phyloP scores from a whole-genome alignment of 2,797 vertebrate genomes.

The Leuciscus waleckii region DNA sequence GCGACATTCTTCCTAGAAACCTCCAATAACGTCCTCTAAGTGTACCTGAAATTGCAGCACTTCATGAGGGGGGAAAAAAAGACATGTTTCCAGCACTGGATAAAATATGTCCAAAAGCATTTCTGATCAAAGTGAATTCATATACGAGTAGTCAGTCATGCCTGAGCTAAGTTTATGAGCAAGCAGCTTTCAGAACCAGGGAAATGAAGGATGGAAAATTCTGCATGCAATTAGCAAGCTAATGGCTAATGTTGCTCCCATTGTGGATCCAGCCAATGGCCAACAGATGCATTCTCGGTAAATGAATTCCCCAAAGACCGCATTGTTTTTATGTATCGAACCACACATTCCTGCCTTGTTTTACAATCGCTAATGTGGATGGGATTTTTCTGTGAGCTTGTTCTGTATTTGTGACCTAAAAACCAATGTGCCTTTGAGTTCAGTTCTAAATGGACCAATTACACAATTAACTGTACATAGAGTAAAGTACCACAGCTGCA shows the following conservation, averaged over 20 bases:
- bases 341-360: slow-evolving; percentile 77
- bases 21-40: slow-evolving; percentile 48
- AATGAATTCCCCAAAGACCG: slow-evolving; percentile 75
- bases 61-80: slow-evolving; percentile 18
- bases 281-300: slow-evolving; percentile 77
- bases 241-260: slow-evolving; percentile 67
- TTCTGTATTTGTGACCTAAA: slow-evolving; percentile 44
- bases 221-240: slow-evolving; percentile 72
- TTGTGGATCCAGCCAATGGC: slow-evolving; percentile 70
- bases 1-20: slow-evolving; percentile 73
- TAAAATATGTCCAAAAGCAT: slow-evolving; percentile 4
- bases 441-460: slow-evolving; percentile 28
- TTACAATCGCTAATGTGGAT: slow-evolving; percentile 78
- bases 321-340: slow-evolving; percentile 79
- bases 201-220: slow-evolving; percentile 51
- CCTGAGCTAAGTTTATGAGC: slow-evolving; percentile 37
- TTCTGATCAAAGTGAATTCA: slow-evolving; percentile 39
- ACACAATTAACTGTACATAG: slow-evolving; percentile 32
- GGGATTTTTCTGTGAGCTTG: slow-evolving; percentile 16
- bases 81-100: background rate
- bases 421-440: slow-evolving; percentile 22
- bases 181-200: slow-evolving; percentile 29
- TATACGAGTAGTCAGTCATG: slow-evolving; percentile 3
- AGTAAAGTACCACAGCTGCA: slow-evolving; percentile 20
- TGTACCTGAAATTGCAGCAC: slow-evolving; percentile 39